Evolutionary conservation across 2,113 vertebrate species (phyloP), one percentile per base, ranked within the genome.

Genomic region (Calypte anna): DNA sequence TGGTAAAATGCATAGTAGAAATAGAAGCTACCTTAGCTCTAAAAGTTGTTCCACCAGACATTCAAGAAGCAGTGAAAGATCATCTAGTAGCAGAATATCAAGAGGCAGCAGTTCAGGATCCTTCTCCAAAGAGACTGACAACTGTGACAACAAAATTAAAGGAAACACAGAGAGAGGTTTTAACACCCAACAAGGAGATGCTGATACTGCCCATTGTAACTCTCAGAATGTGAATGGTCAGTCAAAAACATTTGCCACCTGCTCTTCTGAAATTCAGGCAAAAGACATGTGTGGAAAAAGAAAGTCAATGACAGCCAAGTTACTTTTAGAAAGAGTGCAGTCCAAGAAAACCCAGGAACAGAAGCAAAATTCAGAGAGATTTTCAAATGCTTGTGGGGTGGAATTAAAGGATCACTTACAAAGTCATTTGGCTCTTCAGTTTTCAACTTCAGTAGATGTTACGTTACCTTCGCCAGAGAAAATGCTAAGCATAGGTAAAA

Each of bases 391-490:
- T 40, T 92, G 80, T 63, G 88, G 80, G 55, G 61, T 80, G 61
- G 81, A 96, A 86, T 90, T 96, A 48, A 95, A 97, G 57, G 73
- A 95, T 75, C 62, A 64, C 33, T 94, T 90, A 0, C 86, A n/a
- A 94, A 96, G 84, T 75, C 95, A 90, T 54, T 87, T 94, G 93
- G 57, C 76, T 36, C 43, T 97, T 93, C 91, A 94, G 13, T 94
- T 95, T 68, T 54, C 90, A 28, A 69, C 96, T 40, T 73, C 91
- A 2, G 53, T 63, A 74, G 88, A 70, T 48, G 92, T 70, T 67
- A 57, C 79, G 61, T 91, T 98, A 68, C 97, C 98, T 79, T 96
- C 98, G 74, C 98, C 98, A 66, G 98, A 98, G 38, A 98, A 98
- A 94, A 93, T 95, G 43, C 97, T 98, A 91, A 96, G 94, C 14